Conservation (phyloP, 64 coral and sea anemone genomes). For the Stylophora pistillata region DNA sequence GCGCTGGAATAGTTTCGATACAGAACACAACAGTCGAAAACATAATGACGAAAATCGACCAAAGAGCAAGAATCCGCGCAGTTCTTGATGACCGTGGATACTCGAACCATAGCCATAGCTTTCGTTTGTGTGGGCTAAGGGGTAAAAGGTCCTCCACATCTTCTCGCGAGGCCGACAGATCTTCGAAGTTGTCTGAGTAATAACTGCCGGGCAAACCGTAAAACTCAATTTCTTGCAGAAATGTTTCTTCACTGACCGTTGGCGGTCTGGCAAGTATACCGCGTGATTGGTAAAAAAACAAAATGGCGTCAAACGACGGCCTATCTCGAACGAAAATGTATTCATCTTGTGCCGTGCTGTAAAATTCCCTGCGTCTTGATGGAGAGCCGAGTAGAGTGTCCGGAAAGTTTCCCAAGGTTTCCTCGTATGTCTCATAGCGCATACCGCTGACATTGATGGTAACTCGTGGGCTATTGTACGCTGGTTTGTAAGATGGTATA, state of each 20-base stretch:
- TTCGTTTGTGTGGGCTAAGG: constrained; percentile 43
- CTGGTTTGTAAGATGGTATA: not conserved
- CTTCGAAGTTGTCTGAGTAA: constrained; percentile 2
- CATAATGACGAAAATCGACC: constrained; percentile 69
- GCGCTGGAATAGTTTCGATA: constrained; percentile 66
- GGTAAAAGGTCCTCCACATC: constrained; percentile 42
- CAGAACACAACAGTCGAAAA: constrained; percentile 91
- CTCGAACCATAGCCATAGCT: constrained; percentile 83
- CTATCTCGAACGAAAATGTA: constrained; percentile 84
- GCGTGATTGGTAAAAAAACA: constrained; percentile 92
- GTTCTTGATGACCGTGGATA: constrained; percentile 73
- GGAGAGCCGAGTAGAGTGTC: constrained; percentile 83
- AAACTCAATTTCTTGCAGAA: constrained; percentile 83
- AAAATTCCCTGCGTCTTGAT: constrained; percentile 60
- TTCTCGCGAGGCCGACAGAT: constrained; percentile 4
- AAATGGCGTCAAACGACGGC: constrained; percentile 80
- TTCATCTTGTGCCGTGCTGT: constrained; percentile 54
- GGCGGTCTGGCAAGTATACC: constrained; percentile 85
- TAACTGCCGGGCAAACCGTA: constrained; percentile 43
- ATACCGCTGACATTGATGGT: constrained; percentile 92
- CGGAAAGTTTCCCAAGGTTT: constrained; percentile 84
- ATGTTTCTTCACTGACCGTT: constrained; percentile 75
- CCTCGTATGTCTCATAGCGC: constrained; percentile 86
- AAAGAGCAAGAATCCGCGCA: constrained; percentile 60
- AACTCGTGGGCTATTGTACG: constrained; percentile 58